Evolutionary conservation across 2,797 vertebrate species (phyloP).

Genomic region (Protonibea diacanthus): DNA sequence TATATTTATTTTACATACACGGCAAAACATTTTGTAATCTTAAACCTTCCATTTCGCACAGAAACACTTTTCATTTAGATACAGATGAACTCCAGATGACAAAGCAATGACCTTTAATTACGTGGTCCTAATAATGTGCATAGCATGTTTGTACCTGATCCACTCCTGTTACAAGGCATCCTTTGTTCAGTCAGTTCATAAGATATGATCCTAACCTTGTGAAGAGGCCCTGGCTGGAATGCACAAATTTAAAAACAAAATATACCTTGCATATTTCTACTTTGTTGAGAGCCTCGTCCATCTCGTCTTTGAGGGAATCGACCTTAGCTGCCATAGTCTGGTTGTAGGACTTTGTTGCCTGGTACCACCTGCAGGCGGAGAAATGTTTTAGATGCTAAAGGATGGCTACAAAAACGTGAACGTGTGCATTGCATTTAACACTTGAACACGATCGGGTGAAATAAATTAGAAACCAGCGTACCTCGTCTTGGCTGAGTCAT

Average conservation of each 20-base stretch:
- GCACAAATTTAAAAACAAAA: neutral
- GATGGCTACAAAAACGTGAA: neutral
- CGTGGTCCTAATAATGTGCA: slow-evolving; percentile 30
- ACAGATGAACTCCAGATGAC: slow-evolving; percentile 51
- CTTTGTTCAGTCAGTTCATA: slow-evolving; percentile 57
- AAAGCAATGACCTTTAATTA: slow-evolving; percentile 59
- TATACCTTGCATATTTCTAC: slow-evolving; percentile 98
- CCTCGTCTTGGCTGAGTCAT: slow-evolving; percentile 95
- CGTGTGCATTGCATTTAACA: neutral
- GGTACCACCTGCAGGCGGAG: slow-evolving; percentile 87
- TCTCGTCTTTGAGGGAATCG: slow-evolving; percentile 96
- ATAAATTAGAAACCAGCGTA: slow-evolving; percentile 43
- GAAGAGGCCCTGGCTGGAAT: slow-evolving; percentile 42
- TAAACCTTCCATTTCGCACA: slow-evolving; percentile 1
- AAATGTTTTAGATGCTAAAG: neutral
- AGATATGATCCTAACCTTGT: slow-evolving; percentile 42
- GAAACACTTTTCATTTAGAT: slow-evolving; percentile 39
- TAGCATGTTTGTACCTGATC: slow-evolving; percentile 14
- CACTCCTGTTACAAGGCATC: slow-evolving; percentile 48
- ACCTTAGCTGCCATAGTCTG: slow-evolving; percentile 92
- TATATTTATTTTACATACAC: slow-evolving; percentile 19
- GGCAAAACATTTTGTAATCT: neutral
- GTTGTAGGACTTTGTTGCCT: slow-evolving; percentile 93
- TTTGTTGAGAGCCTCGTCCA: slow-evolving; percentile 98
- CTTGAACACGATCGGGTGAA: neutral